A percentile compares a stretch with the other conserved stretches of the same genome.
phyloP scores from a whole-genome alignment of 2,888 invertebrate species.

The Cataglyphis albicans region DNA sequence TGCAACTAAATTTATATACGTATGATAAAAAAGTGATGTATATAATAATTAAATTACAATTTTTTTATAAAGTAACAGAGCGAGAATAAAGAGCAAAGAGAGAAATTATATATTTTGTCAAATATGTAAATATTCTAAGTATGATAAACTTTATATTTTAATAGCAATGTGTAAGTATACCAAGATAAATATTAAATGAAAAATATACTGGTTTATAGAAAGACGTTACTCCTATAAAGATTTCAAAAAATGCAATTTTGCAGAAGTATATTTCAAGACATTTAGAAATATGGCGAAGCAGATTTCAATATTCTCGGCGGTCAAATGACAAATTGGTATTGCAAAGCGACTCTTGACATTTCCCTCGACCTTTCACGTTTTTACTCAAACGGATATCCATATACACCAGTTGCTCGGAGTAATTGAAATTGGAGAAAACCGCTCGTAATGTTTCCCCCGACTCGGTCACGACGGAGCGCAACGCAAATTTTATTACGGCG shows the following conservation, averaged over 20 bases:
- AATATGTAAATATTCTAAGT: neutral
- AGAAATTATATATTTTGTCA: neutral
- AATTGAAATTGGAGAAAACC: conserved; percentile 81
- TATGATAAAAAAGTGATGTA: neutral
- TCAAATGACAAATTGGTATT: conserved; percentile 56
- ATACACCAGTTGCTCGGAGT: conserved; percentile 63
- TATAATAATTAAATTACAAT: neutral
- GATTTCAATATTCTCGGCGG: conserved; percentile 49
- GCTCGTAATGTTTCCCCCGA: conserved; percentile 76
- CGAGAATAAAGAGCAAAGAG: neutral
- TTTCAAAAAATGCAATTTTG: conserved; percentile 44
- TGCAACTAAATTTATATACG: neutral
- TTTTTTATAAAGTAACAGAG: neutral
- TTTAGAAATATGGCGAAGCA: conserved; percentile 51
- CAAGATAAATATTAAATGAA: neutral
- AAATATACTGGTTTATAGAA: conserved; percentile 7
- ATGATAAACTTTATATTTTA: neutral
- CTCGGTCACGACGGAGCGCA: conserved; percentile 69
- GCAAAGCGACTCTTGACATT: conserved; percentile 55
- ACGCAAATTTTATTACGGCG: conserved; percentile 80
- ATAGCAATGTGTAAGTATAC: neutral
- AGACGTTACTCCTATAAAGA: neutral
- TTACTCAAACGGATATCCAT: conserved; percentile 55
- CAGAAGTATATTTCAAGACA: conserved; percentile 50
- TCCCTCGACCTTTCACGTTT: conserved; percentile 54